phyloP scores from a whole-genome alignment of 2,113 vertebrate species.

The Micronisus gabar region DNA sequence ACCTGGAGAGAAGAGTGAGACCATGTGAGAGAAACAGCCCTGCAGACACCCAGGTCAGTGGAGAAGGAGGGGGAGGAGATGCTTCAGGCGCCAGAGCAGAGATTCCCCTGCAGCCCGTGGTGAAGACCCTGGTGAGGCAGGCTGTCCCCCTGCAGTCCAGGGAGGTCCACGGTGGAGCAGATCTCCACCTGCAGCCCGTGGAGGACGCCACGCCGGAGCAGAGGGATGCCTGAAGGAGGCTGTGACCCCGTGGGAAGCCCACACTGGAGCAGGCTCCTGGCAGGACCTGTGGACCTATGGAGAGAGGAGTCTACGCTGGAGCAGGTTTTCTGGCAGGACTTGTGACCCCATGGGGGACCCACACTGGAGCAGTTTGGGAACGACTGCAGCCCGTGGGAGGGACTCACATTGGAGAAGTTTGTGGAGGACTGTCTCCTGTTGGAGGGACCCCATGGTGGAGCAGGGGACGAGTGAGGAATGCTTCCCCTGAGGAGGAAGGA shows the following conservation, averaged over 20 bases:
- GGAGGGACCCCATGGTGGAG: too few species aligned
- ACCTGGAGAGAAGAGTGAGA: background rate
- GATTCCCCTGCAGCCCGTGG: background rate
- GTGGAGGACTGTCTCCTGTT: too few species aligned
- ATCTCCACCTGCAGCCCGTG: background rate
- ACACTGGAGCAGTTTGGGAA: too few species aligned
- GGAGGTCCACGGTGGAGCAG: too few species aligned
- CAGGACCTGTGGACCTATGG: background rate
- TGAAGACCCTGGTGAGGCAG: background rate
- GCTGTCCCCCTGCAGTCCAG: background rate
- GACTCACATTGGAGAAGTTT: too few species aligned
- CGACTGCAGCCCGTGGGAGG: too few species aligned
- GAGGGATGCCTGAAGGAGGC: background rate
- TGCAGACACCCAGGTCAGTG: background rate
- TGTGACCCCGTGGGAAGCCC: background rate
- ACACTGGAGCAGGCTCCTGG: background rate
- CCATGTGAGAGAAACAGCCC: background rate
- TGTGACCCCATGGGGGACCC: too few species aligned
- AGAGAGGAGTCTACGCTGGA: too few species aligned
- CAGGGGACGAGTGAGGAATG: too few species aligned
- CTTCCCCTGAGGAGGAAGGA: too few species aligned
- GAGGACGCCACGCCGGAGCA: rapidly evolving
- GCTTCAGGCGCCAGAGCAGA: background rate
- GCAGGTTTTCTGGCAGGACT: background rate
- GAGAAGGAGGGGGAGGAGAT: background rate